phyloP scores from a whole-genome alignment of 2,797 vertebrate genomes.

The Leptoclinus maculatus region DNA sequence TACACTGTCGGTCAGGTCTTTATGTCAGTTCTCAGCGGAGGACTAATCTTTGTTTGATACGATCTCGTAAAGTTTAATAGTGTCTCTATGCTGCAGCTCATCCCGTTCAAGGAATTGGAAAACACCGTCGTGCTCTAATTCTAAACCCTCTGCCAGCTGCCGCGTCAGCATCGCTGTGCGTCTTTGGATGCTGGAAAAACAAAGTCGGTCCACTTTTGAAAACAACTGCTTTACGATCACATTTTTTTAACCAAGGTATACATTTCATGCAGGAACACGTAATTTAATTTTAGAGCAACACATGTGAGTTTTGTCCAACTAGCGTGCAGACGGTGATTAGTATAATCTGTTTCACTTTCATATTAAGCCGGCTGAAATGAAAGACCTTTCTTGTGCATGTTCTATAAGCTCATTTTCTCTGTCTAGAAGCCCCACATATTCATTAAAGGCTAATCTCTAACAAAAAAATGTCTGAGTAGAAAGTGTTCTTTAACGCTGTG shows the following conservation, averaged over 20 bases:
- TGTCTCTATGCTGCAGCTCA: constrained; percentile 28
- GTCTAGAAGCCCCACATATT: constrained; percentile 23
- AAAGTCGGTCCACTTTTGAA: constrained; percentile 1
- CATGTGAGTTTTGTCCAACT: constrained; percentile 17
- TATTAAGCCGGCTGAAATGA: constrained; percentile 41
- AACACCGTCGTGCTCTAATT: constrained; percentile 1
- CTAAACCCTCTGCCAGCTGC: constrained; percentile 18
- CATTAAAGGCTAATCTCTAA: constrained; percentile 28
- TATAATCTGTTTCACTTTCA: constrained; percentile 40
- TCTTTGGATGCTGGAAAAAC: constrained; percentile 8
- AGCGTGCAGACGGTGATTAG: constrained; percentile 17
- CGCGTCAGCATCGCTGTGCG: constrained; percentile 9
- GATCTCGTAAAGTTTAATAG: constrained; percentile 28
- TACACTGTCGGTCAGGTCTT: not conserved
- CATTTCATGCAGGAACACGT: not conserved
- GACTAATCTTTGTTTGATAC: constrained; percentile 25
- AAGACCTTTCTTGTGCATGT: constrained; percentile 25
- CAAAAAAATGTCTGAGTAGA: constrained; percentile 15
- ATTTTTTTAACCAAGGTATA: not conserved
- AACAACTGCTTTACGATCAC: not conserved
- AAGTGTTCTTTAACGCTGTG: constrained; percentile 18
- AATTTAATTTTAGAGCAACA: constrained; percentile 11
- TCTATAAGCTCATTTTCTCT: constrained; percentile 47
- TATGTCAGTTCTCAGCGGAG: not conserved
- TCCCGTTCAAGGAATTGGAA: constrained; percentile 39